Conservation (phyloP, 2,888 invertebrate genomes). For the Allygus modestus region DNA sequence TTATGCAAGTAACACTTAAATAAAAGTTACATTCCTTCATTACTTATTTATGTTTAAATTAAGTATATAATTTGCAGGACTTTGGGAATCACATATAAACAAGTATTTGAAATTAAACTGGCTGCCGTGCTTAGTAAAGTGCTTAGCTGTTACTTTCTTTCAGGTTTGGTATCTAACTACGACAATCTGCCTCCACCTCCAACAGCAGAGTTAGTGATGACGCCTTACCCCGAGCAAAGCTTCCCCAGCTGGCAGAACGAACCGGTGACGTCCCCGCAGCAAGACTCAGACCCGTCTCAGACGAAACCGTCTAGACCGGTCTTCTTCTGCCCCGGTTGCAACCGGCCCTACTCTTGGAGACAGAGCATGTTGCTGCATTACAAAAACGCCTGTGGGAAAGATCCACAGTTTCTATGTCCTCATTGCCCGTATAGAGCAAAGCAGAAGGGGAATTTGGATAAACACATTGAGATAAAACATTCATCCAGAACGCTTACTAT, state of each 20-base stretch:
- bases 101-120: too few species aligned
- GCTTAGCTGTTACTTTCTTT: not conserved
- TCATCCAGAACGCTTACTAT: constrained; percentile 61
- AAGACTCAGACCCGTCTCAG: constrained; percentile 7
- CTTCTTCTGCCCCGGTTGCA: constrained; percentile 54
- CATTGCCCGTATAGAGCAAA: constrained; percentile 64
- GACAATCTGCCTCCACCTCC: not conserved
- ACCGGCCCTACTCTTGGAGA: constrained; percentile 57
- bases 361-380: constrained; percentile 64
- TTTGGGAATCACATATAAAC: too few species aligned
- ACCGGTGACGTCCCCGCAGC: not conserved
- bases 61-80: too few species aligned
- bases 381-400: constrained; percentile 68
- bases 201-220: not conserved
- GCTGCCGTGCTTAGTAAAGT: too few species aligned
- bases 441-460: constrained; percentile 61
- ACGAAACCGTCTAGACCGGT: not conserved
- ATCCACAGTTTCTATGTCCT: constrained; percentile 67
- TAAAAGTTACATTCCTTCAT: too few species aligned
- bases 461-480: constrained; percentile 62
- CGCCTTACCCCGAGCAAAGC: not conserved
- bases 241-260: not conserved
- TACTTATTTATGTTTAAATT: too few species aligned
- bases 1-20: too few species aligned
- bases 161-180: constrained; percentile 1